Percentiles rank a stretch among this genome's conserved stretches.
These are phyloP conservation scores for Lypha dubia DNA, from an alignment of 2,888 invertebrate species.

Conservation along the genomic window DNA sequence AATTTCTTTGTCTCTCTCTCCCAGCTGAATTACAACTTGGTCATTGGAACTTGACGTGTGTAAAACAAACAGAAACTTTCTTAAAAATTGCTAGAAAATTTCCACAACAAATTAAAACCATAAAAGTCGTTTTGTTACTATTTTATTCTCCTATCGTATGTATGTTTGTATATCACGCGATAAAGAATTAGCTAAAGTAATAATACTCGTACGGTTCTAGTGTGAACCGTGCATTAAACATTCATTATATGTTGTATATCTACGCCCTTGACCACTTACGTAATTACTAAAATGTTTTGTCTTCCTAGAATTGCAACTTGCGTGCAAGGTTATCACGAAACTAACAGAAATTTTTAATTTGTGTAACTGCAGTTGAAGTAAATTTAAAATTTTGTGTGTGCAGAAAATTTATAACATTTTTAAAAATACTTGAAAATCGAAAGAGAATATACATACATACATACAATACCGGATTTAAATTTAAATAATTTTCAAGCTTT, in stretches of 20 bases:
- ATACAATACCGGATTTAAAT: conserved; percentile 16
- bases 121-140: too few species aligned
- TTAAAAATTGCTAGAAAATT: too few species aligned
- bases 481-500: neutral
- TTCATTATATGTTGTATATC: conserved; percentile 34
- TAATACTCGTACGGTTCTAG: neutral
- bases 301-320: conserved; percentile 3
- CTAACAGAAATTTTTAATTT: neutral
- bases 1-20: too few species aligned
- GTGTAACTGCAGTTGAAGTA: neutral
- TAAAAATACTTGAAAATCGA: neutral
- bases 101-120: too few species aligned
- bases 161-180: too few species aligned
- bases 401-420: neutral
- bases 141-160: too few species aligned
- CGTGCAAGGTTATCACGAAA: conserved; percentile 17
- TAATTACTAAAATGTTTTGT: neutral
- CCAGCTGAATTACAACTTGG: too few species aligned
- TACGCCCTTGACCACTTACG: conserved; percentile 47
- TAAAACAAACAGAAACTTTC: too few species aligned
- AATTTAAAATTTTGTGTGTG: neutral
- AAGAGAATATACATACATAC: neutral
- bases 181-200: too few species aligned
- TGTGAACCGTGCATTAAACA: neutral
- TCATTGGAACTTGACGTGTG: too few species aligned